Conservation (phyloP, 2,888 invertebrate species). For the Sarcophaga carnaria region DNA sequence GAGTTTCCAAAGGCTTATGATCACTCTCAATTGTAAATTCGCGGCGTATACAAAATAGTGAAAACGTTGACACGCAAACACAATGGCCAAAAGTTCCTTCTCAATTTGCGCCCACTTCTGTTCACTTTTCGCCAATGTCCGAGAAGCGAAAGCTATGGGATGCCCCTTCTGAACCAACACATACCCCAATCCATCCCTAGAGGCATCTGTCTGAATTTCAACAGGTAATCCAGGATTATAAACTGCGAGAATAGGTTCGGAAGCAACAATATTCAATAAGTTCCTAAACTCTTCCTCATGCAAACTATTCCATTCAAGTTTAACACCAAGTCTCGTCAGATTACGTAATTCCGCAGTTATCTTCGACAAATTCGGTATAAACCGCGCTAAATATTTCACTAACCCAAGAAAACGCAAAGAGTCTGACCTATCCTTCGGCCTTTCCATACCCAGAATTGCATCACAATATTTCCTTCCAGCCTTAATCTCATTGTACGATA, state of each 20-base stretch:
- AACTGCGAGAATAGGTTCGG: constrained; percentile 52
- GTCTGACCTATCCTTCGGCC: constrained; percentile 11
- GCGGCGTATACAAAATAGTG: constrained; percentile 62
- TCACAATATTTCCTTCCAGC: constrained; percentile 25
- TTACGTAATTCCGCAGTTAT: constrained; percentile 44
- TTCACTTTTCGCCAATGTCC: constrained; percentile 70
- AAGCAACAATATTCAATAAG: constrained; percentile 48
- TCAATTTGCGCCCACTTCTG: constrained; percentile 69
- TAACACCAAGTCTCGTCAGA: constrained; percentile 48
- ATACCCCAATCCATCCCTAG: constrained; percentile 69
- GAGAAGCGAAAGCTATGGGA: constrained; percentile 42
- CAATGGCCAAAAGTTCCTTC: constrained; percentile 69
- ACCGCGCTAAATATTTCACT: constrained; percentile 31
- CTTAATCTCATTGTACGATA: constrained; percentile 39
- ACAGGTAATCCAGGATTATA: constrained; percentile 57
- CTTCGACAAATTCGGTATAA: constrained; percentile 55
- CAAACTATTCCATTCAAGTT: constrained; percentile 45
- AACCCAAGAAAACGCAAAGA: constrained; percentile 53
- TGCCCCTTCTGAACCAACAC: constrained; percentile 73
- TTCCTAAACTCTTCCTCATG: constrained; percentile 40
- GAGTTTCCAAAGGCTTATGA: constrained; percentile 75
- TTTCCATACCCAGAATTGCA: constrained; percentile 31
- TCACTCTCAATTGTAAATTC: constrained; percentile 65
- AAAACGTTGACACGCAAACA: constrained; percentile 57
- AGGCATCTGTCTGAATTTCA: constrained; percentile 70